Percentiles rank a stretch among this genome's conserved stretches.
These are phyloP conservation scores for Sinocyclocheilus grahami DNA, from an alignment of 2,113 vertebrate genomes.

Conservation along the genomic window DNA sequence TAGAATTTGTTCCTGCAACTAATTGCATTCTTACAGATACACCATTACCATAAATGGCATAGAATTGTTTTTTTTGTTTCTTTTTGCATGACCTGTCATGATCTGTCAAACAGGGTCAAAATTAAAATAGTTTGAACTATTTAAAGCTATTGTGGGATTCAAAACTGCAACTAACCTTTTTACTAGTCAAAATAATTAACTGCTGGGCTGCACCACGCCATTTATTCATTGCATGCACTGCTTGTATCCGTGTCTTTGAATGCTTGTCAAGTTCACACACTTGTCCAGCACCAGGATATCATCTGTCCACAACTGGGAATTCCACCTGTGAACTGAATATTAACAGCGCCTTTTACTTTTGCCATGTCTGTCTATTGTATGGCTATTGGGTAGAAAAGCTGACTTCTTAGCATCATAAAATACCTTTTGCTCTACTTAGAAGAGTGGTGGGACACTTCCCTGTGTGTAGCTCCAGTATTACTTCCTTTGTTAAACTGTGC, in stretches of 20 bases:
- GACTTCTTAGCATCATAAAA: background rate
- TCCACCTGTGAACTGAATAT: conserved; percentile 1
- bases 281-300: background rate
- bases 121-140: background rate
- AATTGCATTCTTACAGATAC: background rate
- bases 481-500: background rate
- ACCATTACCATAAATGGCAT: too few species aligned
- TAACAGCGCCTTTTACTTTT: background rate
- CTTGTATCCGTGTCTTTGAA: background rate
- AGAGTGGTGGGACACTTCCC: background rate
- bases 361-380: background rate
- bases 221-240: background rate
- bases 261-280: conserved; percentile 6
- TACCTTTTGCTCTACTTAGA: background rate
- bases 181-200: background rate
- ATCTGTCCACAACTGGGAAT: background rate
- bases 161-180: background rate
- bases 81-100: background rate
- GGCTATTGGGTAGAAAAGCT: background rate
- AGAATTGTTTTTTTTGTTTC: background rate
- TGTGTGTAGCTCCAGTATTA: background rate
- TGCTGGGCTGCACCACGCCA: background rate
- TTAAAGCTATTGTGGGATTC: background rate
- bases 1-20: background rate
- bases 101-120: background rate